A percentile compares a stretch with the other conserved stretches of the same genome.
Evolutionary conservation across 2,888 invertebrate species (phyloP).

Genomic region (Oxyscelio sp.): DNA sequence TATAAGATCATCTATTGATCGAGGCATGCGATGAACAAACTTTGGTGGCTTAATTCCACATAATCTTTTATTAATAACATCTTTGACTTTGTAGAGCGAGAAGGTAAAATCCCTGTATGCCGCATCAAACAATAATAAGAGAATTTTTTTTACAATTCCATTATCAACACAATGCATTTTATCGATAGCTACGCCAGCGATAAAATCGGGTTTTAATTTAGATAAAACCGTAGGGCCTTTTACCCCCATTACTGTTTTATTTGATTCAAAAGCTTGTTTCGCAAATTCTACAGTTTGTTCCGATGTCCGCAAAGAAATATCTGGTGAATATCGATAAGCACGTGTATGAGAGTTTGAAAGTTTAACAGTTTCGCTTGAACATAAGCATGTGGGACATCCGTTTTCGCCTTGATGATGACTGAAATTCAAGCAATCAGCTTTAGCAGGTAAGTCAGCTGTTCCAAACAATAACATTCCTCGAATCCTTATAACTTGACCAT

Average conservation of each 20-base stretch:
- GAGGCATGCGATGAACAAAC: slow-evolving; percentile 70
- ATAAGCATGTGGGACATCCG: slow-evolving; percentile 38
- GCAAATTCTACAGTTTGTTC: slow-evolving; percentile 51
- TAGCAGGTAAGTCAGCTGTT: slow-evolving; percentile 37
- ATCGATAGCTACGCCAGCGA: slow-evolving; percentile 63
- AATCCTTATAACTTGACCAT: slow-evolving; percentile 16
- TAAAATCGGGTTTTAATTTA: slow-evolving; percentile 68
- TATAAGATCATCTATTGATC: slow-evolving; percentile 51
- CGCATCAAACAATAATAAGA: slow-evolving; percentile 26
- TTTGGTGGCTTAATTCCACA: slow-evolving; percentile 62
- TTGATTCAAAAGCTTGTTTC: slow-evolving; percentile 17
- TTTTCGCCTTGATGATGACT: slow-evolving; percentile 24
- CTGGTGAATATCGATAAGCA: too few species aligned
- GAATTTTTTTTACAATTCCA: slow-evolving; percentile 60
- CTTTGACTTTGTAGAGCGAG: slow-evolving; percentile 33
- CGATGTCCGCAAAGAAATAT: too few species aligned
- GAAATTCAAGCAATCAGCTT: slow-evolving; percentile 41
- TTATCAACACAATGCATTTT: slow-evolving; percentile 70
- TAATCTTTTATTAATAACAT: slow-evolving; percentile 51
- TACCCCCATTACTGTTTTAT: slow-evolving; percentile 53
- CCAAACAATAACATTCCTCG: slow-evolving; percentile 37
- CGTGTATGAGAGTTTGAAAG: too few species aligned
- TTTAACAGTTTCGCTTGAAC: slow-evolving; percentile 4
- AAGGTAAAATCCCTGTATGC: slow-evolving; percentile 1
- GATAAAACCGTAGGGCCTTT: slow-evolving; percentile 68